Percentiles rank a stretch among this genome's conserved stretches.
Conservation (phyloP, 2,888 invertebrate genomes). For the Drosophila infuscata region DNA sequence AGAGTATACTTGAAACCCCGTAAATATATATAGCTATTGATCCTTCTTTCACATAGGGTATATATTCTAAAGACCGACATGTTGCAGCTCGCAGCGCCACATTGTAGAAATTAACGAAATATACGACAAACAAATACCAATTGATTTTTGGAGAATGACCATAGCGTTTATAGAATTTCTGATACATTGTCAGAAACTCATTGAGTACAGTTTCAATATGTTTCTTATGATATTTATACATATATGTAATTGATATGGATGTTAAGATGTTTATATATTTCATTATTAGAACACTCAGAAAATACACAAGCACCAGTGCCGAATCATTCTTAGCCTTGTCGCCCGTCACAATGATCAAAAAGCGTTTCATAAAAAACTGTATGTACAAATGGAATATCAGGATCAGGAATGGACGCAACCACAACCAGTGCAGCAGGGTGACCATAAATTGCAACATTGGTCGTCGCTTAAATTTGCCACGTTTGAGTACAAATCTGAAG, state of each 20-base stretch:
- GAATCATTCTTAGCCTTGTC: neutral
- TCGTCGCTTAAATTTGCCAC: conserved; percentile 20
- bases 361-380: rapidly evolving
- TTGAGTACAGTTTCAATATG: conserved; percentile 36
- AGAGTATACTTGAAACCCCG: neutral
- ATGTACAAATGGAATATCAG: neutral
- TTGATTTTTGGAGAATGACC: conserved; percentile 41
- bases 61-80: rapidly evolving
- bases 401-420: conserved; percentile 49
- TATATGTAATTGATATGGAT: conserved; percentile 3
- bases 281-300: rapidly evolving
- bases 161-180: neutral
- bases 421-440: conserved; percentile 41
- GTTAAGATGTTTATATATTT: conserved; percentile 23
- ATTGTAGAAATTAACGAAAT: neutral
- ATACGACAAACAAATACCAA: conserved; percentile 34
- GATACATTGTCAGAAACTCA: conserved; percentile 28
- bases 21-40: neutral
- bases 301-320: conserved; percentile 26
- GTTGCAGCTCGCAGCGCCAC: too few relatives aligned
- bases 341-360: neutral
- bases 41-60: neutral
- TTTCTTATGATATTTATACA: conserved; percentile 18
- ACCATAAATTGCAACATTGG: conserved; percentile 17
- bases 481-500: conserved; percentile 24